Evolutionary conservation across 1,140 invertebrate species (phyloP).

Genomic region (Temnothorax longispinosus): DNA sequence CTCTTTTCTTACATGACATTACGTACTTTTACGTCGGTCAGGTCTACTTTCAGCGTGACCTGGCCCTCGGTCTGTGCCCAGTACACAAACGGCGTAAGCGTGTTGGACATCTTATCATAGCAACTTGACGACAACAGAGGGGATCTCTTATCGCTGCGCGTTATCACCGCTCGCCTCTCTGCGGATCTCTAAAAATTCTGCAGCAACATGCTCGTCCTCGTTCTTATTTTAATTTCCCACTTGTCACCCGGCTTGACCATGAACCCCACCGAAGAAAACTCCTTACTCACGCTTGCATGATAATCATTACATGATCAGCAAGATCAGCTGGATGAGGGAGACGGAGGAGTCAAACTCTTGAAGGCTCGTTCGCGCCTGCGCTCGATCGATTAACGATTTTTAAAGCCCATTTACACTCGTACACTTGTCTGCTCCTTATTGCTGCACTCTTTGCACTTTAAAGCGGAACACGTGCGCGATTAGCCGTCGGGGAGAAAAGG

Average conservation of each 20-base stretch:
- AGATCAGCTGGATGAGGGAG: background rate
- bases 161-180: background rate
- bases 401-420: too few relatives aligned
- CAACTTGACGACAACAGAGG: background rate
- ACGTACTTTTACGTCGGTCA: constrained; percentile 92
- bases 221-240: background rate
- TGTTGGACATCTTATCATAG: constrained; percentile 77
- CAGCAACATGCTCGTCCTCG: background rate
- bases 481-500: background rate
- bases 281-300: background rate
- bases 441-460: too few relatives aligned
- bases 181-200: background rate
- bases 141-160: background rate
- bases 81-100: constrained; percentile 94
- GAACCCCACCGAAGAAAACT: background rate
- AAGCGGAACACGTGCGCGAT: background rate
- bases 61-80: constrained; percentile 95
- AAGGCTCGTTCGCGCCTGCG: background rate
- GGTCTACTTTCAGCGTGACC: constrained; percentile 93
- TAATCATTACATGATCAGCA: background rate
- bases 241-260: background rate
- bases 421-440: too few relatives aligned
- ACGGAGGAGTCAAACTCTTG: too few relatives aligned
- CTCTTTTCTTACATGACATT: background rate
- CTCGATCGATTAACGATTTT: background rate